Conservation (phyloP, 2,797 vertebrate genomes). For the Hapalemur alaotrensis region DNA sequence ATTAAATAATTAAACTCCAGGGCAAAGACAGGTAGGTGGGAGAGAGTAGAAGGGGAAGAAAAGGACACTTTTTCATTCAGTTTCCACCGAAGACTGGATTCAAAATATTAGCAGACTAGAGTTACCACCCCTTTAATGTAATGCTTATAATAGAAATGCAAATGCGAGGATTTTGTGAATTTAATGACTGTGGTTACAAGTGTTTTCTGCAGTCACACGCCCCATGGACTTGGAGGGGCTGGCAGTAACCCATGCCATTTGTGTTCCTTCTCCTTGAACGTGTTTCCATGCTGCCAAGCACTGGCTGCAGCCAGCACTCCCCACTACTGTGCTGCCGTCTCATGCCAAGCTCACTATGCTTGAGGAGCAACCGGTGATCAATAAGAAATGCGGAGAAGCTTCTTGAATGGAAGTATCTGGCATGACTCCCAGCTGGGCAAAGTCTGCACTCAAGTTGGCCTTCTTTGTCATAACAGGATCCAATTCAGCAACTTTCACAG, state of each 20-base stretch:
- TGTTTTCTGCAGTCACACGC: constrained; percentile 22
- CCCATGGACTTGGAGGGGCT: neutral
- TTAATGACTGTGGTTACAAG: constrained; percentile 38
- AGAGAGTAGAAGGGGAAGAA: neutral
- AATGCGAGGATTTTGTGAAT: constrained; percentile 34
- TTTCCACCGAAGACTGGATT: neutral
- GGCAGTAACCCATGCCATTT: neutral
- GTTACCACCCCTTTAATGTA: neutral
- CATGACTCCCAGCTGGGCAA: constrained; percentile 91
- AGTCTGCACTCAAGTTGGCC: constrained; percentile 93
- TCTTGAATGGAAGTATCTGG: constrained; percentile 94
- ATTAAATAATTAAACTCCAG: neutral
- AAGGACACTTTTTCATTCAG: neutral
- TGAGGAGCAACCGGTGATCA: constrained; percentile 47
- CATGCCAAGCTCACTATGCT: constrained; percentile 47
- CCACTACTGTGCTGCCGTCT: neutral
- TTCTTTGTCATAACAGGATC: constrained; percentile 93
- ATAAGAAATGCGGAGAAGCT: constrained; percentile 81
- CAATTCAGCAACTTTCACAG: constrained; percentile 95
- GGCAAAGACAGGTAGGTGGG: neutral
- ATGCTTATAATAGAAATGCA: constrained; percentile 4
- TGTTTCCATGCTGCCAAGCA: constrained; percentile 33
- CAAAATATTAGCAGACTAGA: constrained; percentile 13
- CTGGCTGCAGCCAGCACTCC: constrained; percentile 1
- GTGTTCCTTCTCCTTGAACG: neutral